Evolutionary conservation across 2,797 vertebrate genomes (phyloP).

Genomic region (Thripadectes ignobilis): DNA sequence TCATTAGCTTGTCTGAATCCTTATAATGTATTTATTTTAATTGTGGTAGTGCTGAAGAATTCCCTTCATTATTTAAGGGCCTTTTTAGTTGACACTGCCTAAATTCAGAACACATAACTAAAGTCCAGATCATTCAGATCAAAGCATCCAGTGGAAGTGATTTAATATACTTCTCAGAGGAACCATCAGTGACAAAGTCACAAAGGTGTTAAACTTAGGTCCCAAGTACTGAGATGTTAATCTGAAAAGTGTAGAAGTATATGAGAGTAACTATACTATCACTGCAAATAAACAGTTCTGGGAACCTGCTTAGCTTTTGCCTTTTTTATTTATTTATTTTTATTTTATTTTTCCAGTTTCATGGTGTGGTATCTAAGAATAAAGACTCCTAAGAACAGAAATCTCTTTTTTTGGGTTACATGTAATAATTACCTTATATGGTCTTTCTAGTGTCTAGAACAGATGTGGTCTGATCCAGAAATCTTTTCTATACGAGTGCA

Average conservation of each 20-base stretch:
- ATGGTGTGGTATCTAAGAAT: neutral
- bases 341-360: neutral
- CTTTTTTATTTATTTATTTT: neutral
- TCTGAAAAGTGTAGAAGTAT: neutral
- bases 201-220: neutral
- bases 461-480: neutral
- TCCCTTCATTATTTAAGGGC: neutral
- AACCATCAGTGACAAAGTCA: neutral
- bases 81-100: neutral
- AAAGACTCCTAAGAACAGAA: neutral
- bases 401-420: neutral
- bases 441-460: neutral
- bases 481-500: neutral
- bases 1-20: neutral
- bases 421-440: neutral
- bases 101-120: neutral
- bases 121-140: neutral
- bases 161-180: neutral
- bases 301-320: neutral
- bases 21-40: neutral
- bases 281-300: neutral
- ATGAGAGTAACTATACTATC: neutral
- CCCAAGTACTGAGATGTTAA: neutral
- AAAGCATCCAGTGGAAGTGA: neutral
- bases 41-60: neutral